These are phyloP conservation scores for Desmophyllum pertusum DNA, from an alignment of 92 coral and sea anemone genomes.

Conservation along the genomic window DNA sequence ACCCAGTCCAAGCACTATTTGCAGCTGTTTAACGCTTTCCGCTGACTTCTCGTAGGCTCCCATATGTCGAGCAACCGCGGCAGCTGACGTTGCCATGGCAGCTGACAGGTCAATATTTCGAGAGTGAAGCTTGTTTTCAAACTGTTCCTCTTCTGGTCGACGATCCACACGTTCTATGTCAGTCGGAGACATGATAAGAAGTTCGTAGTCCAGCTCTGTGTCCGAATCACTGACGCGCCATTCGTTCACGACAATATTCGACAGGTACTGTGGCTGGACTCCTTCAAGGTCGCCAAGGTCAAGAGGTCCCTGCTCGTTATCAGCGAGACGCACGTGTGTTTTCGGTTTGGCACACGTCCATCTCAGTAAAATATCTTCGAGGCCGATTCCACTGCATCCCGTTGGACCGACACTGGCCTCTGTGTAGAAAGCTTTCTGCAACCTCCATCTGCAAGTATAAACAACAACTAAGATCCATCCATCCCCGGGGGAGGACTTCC, in stretches of 20 bases:
- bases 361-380: slow-evolving; percentile 54
- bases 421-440: slow-evolving; percentile 74
- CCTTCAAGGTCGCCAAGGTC: slow-evolving; percentile 38
- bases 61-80: slow-evolving; percentile 74
- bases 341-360: not conserved
- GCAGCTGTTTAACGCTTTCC: slow-evolving; percentile 57
- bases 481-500: no score
- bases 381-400: slow-evolving; percentile 49
- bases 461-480: no score
- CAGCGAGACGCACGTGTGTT: not conserved
- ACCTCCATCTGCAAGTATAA: slow-evolving; percentile 48
- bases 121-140: slow-evolving; percentile 49
- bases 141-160: slow-evolving; percentile 32
- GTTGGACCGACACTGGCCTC: slow-evolving; percentile 55
- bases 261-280: slow-evolving; percentile 53
- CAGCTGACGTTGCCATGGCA: slow-evolving; percentile 90
- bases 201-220: slow-evolving; percentile 37
- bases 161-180: slow-evolving; percentile 58
- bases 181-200: slow-evolving; percentile 48
- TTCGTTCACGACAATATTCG: slow-evolving; percentile 48
- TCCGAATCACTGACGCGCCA: slow-evolving; percentile 39
- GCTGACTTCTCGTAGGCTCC: slow-evolving; percentile 48
- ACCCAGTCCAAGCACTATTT: slow-evolving; percentile 72
- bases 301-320: slow-evolving; percentile 27
- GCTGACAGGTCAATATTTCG: slow-evolving; percentile 72